Base-by-base conservation (phyloP, 1,140 invertebrate species). In the Drosophila chauvacae region DNA sequence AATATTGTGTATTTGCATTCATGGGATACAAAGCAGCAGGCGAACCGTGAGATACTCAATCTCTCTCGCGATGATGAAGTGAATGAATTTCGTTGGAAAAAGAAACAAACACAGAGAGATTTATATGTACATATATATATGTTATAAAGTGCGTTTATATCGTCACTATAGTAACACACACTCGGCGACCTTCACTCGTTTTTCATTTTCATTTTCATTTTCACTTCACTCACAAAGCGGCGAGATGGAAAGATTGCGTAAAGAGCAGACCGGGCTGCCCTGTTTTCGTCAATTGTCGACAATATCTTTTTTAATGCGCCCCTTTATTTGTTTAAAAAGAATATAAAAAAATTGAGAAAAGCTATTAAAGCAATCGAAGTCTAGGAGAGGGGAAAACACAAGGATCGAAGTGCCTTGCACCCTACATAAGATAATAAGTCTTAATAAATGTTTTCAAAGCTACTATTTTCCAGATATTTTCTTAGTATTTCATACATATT, bases 231-330 rank as follows among this genome's bases (percentile, higher is more conserved):
- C 53, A 35, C 74, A 53, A 56, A 76, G 45, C 23, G 20, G n/a
- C 39, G 30, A 56, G 20, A 35, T 37, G 41, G 37, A 23, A 78
- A 60, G 58, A 88, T 87, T 88, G 84, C 84, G 85, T 84, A 87
- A 86, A 86, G 59, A 72, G 64, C 58, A 11, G 35, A 47, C 58
- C 44, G 23, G 69, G 14, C 51, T 77, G 80, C 80, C 84, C 87
- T 88, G 84, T 72, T 84, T 84, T 88, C 84, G 85, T 90, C 84
- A 88, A 88, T 88, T 88, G 85, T 84, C 84, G 84, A 90, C 84
- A 88, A 84, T 84, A 88, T 88, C 80, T 74, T 78, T 87, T 86
- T 86, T 77, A 86, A 76, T 77, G 83, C 62, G 64, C 65, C 77
- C 71, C 77, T 69, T 81, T 78, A 85, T 78, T 86, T 85, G 68